Base-by-base conservation (phyloP, 2,797 vertebrate genomes). In the Hyperoplus lanceolatus region DNA sequence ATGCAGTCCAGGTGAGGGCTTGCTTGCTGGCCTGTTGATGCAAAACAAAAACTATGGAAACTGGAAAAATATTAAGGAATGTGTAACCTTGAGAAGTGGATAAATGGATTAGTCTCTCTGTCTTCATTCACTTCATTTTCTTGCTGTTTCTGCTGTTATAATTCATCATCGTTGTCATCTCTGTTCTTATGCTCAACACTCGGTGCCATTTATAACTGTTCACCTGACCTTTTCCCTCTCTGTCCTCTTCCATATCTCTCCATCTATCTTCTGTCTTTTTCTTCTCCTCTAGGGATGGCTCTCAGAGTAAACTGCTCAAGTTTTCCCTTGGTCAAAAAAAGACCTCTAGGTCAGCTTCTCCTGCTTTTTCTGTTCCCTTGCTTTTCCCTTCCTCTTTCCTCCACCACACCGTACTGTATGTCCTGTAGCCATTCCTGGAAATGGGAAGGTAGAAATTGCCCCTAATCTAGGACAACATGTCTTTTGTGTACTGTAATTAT, bases 271-370 rank as follows among this genome's bases (percentile, higher is more conserved):
- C 15, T 51, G 21, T n/a, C 15, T n/a, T 36, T 29, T 83, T 91
- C 93, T 95, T 94, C 69, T 94, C 95, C 94, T 95, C 96, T 92
- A 98, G 97, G 96, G 96, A 97, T 91, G 96, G 96, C 90, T 96
- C 96, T 95, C 97, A 98, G 94, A 97, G 95, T 96, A 98, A 97
- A 98, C 96, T 97, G 85, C 97, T 98, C 96, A 96, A 96, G 95
- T 98, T 98, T 96, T 96, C 97, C 95, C 96, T 99, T 90, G 96
- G 97, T 97, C 98, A 98, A 93, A 99, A 96, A 97, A 99, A 97
- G 95, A 96, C 95, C 91, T 98, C 98, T 97, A 98, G 98, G 98
- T 99, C 96, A 97, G 98, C 96, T 58, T 80, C 84, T 73, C 84
- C 80, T 85, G 66, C 81, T 46, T 85, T 21, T 83, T 76, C 61